These are phyloP conservation scores for Harpalus rubripes DNA, from an alignment of 2,888 invertebrate species.

Conservation along the genomic window DNA sequence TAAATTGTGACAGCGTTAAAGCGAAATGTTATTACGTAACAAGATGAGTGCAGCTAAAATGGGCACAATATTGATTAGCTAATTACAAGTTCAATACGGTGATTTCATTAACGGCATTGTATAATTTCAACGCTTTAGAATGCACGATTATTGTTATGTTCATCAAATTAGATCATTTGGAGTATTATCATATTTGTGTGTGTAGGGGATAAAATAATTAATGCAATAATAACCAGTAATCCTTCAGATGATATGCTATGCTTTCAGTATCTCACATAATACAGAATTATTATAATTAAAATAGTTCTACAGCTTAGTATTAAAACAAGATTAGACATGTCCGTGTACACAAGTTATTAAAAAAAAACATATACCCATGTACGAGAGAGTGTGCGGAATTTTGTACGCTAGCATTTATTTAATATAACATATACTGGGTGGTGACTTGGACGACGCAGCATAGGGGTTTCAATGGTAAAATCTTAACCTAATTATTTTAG, in stretches of 20 bases:
- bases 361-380: too few species aligned
- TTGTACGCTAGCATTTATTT: too few species aligned
- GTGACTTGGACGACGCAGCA: too few species aligned
- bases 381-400: too few species aligned
- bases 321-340: too few species aligned
- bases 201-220: neutral
- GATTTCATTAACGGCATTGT: slow-evolving; percentile 34
- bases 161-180: neutral
- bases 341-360: too few species aligned
- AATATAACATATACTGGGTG: too few species aligned
- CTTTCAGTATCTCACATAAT: too few species aligned
- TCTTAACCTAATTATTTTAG: too few species aligned
- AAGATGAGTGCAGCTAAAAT: slow-evolving; percentile 28
- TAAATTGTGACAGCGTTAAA: neutral
- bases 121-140: slow-evolving; percentile 11
- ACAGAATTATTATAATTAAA: too few species aligned
- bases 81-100: slow-evolving; percentile 12
- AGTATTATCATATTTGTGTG: neutral
- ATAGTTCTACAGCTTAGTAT: too few species aligned
- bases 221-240: neutral
- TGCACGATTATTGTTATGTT: slow-evolving; percentile 8
- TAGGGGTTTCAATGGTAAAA: too few species aligned
- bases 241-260: neutral
- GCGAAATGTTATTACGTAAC: slow-evolving; percentile 26
- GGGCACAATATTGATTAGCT: slow-evolving; percentile 9